Percentiles rank a stretch among this genome's conserved stretches.
phyloP scores from a whole-genome alignment of 2,113 vertebrate species.

The Pygoscelis adeliae region DNA sequence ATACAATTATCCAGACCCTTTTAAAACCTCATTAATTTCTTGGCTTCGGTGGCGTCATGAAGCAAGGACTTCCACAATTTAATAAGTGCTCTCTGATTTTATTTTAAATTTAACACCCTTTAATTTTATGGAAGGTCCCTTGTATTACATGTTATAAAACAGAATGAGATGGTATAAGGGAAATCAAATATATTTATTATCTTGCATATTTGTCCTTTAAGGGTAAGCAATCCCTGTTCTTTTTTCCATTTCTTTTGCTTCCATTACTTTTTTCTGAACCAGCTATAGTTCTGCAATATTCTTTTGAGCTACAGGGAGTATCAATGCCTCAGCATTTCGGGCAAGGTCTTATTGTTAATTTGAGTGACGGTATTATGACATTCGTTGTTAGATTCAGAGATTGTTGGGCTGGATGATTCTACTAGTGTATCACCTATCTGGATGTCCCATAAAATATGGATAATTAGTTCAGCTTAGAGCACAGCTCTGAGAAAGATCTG shows the following conservation, averaged over 20 bases:
- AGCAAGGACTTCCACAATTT: constrained; percentile 26
- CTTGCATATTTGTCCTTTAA: not conserved
- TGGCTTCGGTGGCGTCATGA: not conserved
- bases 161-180: not conserved
- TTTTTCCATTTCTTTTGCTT: not conserved
- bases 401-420: not conserved
- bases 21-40: constrained; percentile 53
- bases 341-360: not conserved
- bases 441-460: not conserved
- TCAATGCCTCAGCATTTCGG: not conserved
- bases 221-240: not conserved
- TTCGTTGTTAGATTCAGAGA: not conserved
- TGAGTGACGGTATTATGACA: not conserved
- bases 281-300: not conserved
- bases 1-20: constrained; percentile 29
- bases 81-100: constrained; percentile 24
- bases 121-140: constrained; percentile 42
- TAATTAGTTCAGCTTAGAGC: not conserved
- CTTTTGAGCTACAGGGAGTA: not conserved
- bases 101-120: constrained; percentile 35
- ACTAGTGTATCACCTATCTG: not conserved
- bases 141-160: constrained; percentile 10
- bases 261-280: not conserved
- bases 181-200: not conserved
- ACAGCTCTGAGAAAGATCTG: not conserved